Evolutionary conservation across 2,113 vertebrate genomes (phyloP), one percentile per base, ranked within the genome.

Genomic region (Balaenoptera acutorostrata): DNA sequence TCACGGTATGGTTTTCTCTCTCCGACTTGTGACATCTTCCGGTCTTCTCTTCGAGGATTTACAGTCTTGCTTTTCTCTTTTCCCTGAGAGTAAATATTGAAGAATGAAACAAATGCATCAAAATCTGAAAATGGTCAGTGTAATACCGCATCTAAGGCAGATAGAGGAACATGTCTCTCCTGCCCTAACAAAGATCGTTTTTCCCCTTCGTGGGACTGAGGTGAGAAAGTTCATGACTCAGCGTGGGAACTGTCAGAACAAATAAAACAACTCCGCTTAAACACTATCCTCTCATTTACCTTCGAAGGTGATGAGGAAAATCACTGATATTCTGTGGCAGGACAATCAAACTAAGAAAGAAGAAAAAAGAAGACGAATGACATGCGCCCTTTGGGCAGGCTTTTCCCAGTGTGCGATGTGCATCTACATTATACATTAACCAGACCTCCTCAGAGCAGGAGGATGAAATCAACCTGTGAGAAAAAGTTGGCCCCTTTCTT

Each of bases 361-460:
- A 57, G 55, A 33, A 75, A 29, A 49, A 52, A 52, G 49, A n/a
- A n/a, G 46, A 33, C 46, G n/a, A 52, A 21, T 11, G 74, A 33
- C 74, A 12, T 0, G 5, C 29, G 11, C 18, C 10, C 3, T 33
- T 4, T 46, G 49, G 31, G 46, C 46, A 77, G 29, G 74, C 17
- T 31, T 33, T 77, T 31, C 29, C 46, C 33, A 46, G 18, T 13
- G 5, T 9, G 31, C 0, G 3, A 3, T 21, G 9, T 4, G 20
- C 5, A 0, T 77, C 31, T 52, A 21, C 5, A 2, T 21, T 33
- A 20, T 1, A 52, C 0, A 4, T 13, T 9, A n/a, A 13, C 49
- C 29, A 33, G 44, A 77, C 29, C 46, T 49, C 74, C 46, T 77
- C 46, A 21, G 18, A 33, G 46, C 46, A 52, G 74, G 18, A 31